Evolutionary conservation across 2,113 vertebrate species (phyloP), one percentile per base, ranked within the genome.

Genomic region (Tichodroma muraria): DNA sequence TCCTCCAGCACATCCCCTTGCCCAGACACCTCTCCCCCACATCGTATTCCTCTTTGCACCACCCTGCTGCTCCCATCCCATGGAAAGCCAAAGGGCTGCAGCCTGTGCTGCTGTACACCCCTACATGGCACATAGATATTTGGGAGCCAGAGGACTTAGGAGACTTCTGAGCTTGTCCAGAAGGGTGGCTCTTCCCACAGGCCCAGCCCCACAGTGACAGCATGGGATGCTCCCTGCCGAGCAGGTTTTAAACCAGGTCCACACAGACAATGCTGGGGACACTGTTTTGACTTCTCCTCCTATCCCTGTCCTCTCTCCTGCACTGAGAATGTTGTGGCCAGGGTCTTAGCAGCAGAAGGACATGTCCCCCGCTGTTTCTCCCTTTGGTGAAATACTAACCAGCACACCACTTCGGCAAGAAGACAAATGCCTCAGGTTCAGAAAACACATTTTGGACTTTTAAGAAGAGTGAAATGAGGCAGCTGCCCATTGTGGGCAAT

Each of bases 401-500:
- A 45, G 31, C 44, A 31, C n/a, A 30, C 44, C 4, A 15, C 47
- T 69, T 45, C 5, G 0, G 45, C 57, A 72, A 63, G 28, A 65
- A 85, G 59, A 63, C 57, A 81, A 85, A 60, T 33, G 75, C 31
- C 54, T 89, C 40, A 45, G 37, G 28, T 86, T 92, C 77, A 83
- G 66, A 79, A 91, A 95, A 72, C 45, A 54, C 38, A 69, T 87
- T 92, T 37, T 87, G 63, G 70, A 77, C 79, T 89, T 91, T 24
- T 21, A 85, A 80, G 84, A 79, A 73, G 30, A 89, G 61, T 52
- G 38, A 91, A 88, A 89, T 59, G 85, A 88, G 87, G 79, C 85
- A 89, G 91, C 89, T 93, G 89, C 77, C 93, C 81, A 93, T 66
- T 77, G 91, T 93, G 93, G 88, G 85, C 82, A 93, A 85, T 95